A percentile compares a stretch with the other conserved stretches of the same genome.
Conservation (phyloP, 2,888 invertebrate species). For the Capitulum mitella region DNA sequence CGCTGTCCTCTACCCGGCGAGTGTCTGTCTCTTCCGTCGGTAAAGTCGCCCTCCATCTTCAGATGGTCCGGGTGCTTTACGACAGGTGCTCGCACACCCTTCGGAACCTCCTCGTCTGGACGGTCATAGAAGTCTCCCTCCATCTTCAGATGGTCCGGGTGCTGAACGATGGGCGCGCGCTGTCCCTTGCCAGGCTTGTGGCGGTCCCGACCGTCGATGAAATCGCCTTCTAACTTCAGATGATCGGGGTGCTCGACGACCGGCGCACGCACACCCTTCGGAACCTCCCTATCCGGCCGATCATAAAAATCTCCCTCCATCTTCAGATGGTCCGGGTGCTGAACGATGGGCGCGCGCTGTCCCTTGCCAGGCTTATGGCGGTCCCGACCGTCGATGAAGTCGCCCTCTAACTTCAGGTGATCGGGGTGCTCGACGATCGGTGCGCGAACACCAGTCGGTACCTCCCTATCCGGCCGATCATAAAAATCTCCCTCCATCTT, state of each 20-base stretch:
- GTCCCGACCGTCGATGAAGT: conserved; percentile 35
- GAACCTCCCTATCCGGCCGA: too few relatives aligned
- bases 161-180: neutral
- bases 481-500: neutral
- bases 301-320: neutral
- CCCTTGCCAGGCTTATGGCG: conserved; percentile 29
- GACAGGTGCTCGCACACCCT: neutral
- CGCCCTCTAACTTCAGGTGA: conserved; percentile 51
- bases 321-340: conserved; percentile 28
- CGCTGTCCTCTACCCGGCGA: neutral
- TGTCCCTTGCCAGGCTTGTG: neutral
- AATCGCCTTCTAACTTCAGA: neutral
- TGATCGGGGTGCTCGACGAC: neutral
- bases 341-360: conserved; percentile 31
- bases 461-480: neutral
- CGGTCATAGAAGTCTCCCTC: neutral
- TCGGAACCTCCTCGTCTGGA: neutral
- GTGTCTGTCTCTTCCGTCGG: neutral
- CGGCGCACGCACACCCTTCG: neutral
- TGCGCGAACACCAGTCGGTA: conserved; percentile 33
- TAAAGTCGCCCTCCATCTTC: neutral
- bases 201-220: neutral
- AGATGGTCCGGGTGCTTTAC: neutral
- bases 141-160: neutral
- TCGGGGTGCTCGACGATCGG: conserved; percentile 44